Evolutionary conservation across 1,140 invertebrate genomes (phyloP).

Genomic region (Mya arenaria): DNA sequence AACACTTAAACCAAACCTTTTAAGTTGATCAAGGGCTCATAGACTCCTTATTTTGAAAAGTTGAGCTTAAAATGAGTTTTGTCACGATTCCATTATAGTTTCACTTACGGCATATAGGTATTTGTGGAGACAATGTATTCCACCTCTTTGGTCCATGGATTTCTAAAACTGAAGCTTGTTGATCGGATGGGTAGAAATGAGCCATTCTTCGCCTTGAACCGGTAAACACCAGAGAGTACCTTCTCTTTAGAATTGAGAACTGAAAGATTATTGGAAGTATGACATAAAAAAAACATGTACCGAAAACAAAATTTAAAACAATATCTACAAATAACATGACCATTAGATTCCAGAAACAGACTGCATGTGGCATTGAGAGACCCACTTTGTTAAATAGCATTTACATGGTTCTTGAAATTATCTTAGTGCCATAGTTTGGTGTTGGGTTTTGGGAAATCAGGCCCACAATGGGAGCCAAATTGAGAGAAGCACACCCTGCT

Average conservation of each 20-base stretch:
- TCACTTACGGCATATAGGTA: slow-evolving; percentile 91
- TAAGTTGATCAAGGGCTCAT: neutral
- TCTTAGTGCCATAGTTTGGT: no score
- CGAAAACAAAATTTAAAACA: no score
- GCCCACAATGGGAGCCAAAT: no score
- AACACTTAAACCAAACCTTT: neutral
- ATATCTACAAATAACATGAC: no score
- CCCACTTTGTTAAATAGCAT: no score
- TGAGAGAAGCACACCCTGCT: no score
- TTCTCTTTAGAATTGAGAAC: slow-evolving; percentile 97
- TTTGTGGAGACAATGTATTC: slow-evolving; percentile 99
- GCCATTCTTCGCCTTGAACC: slow-evolving; percentile 95
- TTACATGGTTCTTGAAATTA: no score
- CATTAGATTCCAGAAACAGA: no score
- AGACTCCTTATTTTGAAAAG: neutral
- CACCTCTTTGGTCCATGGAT: slow-evolving; percentile 98
- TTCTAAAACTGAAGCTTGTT: slow-evolving; percentile 96
- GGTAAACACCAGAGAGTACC: slow-evolving; percentile 94
- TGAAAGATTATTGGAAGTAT: no score
- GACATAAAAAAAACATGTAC: no score
- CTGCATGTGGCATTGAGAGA: no score
- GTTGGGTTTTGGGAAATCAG: no score
- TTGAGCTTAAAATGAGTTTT: neutral
- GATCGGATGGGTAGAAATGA: slow-evolving; percentile 97
- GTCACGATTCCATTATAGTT: neutral